phyloP scores from a whole-genome alignment of 2,113 vertebrate species.

The Eublepharis macularius region DNA sequence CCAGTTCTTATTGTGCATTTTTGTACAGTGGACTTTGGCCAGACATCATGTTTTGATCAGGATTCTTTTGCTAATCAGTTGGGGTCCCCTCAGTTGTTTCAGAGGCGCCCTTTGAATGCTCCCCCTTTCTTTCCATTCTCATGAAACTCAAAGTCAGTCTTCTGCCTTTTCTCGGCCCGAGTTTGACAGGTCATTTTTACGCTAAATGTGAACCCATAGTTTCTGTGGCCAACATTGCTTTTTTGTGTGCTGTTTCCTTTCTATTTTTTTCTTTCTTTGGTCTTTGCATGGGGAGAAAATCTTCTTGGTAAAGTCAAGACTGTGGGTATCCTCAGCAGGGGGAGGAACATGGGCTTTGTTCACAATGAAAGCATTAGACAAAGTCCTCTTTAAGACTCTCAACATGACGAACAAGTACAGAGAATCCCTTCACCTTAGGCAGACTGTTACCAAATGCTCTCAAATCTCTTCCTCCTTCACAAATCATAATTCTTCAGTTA shows the following conservation, averaged over 20 bases:
- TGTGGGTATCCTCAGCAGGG: background rate
- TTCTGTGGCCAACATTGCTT: background rate
- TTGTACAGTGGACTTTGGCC: conserved; percentile 22
- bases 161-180: background rate
- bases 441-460: conserved; percentile 38
- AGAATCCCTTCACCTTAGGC: conserved; percentile 4
- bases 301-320: conserved; percentile 4
- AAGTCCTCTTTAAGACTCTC: conserved; percentile 31
- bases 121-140: conserved; percentile 30
- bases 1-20: background rate
- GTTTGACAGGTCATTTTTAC: conserved; percentile 5
- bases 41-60: conserved; percentile 33
- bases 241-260: background rate
- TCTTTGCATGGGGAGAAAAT: background rate
- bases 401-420: background rate
- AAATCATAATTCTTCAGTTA: conserved; percentile 39
- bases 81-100: conserved; percentile 19
- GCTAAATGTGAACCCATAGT: background rate
- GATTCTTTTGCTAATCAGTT: conserved; percentile 34
- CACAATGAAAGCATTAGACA: background rate
- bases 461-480: conserved; percentile 23
- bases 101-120: conserved; percentile 39
- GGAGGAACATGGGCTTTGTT: background rate
- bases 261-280: background rate
- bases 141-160: conserved; percentile 26